Percentiles rank a stretch among this genome's conserved stretches.
These are phyloP conservation scores for Cossypha niveicapilla DNA, from an alignment of 2,797 vertebrate species.

Conservation along the genomic window DNA sequence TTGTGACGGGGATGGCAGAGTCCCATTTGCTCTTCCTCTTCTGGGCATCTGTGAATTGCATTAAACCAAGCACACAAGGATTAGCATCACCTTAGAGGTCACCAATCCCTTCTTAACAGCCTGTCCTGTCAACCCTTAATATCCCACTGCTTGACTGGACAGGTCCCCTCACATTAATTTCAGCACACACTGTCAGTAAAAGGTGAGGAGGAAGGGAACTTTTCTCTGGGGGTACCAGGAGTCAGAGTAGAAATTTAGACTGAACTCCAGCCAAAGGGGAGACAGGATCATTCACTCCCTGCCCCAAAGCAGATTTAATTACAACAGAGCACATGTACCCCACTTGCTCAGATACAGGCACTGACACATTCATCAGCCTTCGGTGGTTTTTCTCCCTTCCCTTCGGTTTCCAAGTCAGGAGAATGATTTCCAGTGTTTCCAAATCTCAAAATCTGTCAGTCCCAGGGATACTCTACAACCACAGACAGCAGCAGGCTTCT, in stretches of 20 bases:
- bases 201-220: neutral
- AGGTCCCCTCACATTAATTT: neutral
- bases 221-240: neutral
- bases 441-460: neutral
- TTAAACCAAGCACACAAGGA: neutral
- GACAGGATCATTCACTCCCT: neutral
- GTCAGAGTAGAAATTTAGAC: neutral
- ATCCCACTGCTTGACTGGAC: neutral
- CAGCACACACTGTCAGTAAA: neutral
- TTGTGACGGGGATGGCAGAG: slow-evolving; percentile 90
- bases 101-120: neutral
- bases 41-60: slow-evolving; percentile 84
- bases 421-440: neutral
- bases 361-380: neutral
- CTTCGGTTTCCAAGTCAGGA: neutral
- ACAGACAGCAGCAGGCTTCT: neutral
- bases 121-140: neutral
- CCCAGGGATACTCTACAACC: neutral
- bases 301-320: neutral
- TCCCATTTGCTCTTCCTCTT: slow-evolving; percentile 99
- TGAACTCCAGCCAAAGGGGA: neutral
- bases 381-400: neutral
- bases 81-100: neutral
- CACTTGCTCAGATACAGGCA: neutral
- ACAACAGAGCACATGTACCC: neutral